phyloP scores from a whole-genome alignment of 2,888 invertebrate genomes.

The Opisthograptis luteolata region DNA sequence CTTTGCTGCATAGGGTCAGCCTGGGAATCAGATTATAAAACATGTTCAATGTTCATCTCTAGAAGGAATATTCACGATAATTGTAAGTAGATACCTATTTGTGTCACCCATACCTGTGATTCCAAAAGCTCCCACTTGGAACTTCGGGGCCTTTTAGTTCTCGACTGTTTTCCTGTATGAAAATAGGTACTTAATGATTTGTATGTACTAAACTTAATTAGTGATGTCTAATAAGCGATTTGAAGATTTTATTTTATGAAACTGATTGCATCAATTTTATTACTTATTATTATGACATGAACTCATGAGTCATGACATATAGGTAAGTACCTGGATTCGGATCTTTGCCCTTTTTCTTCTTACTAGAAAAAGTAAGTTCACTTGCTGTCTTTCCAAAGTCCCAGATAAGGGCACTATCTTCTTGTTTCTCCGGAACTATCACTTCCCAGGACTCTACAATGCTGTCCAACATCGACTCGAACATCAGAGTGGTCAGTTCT shows the following conservation, averaged over 20 bases:
- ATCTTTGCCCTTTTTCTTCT: constrained; percentile 47
- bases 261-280: no score
- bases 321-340: no score
- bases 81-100: no score
- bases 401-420: constrained; percentile 40
- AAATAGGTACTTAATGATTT: constrained; percentile 24
- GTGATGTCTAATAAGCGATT: no score
- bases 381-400: constrained; percentile 54
- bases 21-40: constrained; percentile 38
- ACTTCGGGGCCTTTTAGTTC: constrained; percentile 50
- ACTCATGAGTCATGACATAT: no score
- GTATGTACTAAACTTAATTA: no score
- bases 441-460: constrained; percentile 71
- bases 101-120: no score
- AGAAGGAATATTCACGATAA: no score
- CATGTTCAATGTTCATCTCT: no score
- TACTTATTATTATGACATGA: no score
- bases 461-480: constrained; percentile 68
- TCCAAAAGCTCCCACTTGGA: constrained; percentile 55
- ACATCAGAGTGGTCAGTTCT: constrained; percentile 66
- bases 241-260: neutral
- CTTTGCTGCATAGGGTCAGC: constrained; percentile 42
- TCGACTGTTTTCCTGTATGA: constrained; percentile 45
- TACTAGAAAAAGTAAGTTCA: constrained; percentile 51
- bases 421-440: constrained; percentile 49